These are phyloP conservation scores for Thaumetopoea pityocampa DNA, from an alignment of 1,140 invertebrate species.

Conservation along the genomic window DNA sequence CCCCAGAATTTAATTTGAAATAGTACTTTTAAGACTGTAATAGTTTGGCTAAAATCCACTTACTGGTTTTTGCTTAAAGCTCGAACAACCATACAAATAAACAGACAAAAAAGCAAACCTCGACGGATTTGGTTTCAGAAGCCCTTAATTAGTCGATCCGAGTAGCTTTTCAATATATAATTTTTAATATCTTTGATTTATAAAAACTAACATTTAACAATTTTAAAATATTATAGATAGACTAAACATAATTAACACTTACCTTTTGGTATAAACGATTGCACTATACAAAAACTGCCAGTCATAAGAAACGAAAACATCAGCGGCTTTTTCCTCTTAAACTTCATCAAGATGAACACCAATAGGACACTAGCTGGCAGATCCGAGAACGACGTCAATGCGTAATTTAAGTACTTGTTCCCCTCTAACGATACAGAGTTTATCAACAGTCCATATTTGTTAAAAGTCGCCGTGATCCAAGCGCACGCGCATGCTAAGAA, in stretches of 20 bases:
- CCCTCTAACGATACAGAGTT: slow-evolving; percentile 18
- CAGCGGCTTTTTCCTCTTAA: slow-evolving; percentile 16
- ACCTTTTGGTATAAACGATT: slow-evolving; percentile 18
- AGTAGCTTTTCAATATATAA: too few relatives aligned
- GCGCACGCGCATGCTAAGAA: slow-evolving; percentile 13
- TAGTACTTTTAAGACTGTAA: too few relatives aligned
- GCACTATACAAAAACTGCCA: slow-evolving; percentile 10
- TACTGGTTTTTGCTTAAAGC: too few relatives aligned
- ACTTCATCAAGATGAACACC: slow-evolving; percentile 11
- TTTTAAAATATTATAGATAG: too few relatives aligned
- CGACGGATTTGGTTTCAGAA: too few relatives aligned
- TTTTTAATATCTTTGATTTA: too few relatives aligned
- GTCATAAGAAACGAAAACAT: slow-evolving; percentile 19
- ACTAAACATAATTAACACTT: background rate
- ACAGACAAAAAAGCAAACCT: too few relatives aligned
- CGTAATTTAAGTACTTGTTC: slow-evolving; percentile 20
- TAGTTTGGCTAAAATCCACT: too few relatives aligned
- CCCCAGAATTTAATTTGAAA: too few relatives aligned
- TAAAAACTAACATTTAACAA: too few relatives aligned
- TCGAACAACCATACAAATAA: too few relatives aligned
- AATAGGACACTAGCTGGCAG: slow-evolving; percentile 14
- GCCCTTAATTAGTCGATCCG: too few relatives aligned
- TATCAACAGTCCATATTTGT: slow-evolving; percentile 17
- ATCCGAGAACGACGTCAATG: slow-evolving; percentile 14
- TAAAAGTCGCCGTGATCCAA: slow-evolving; percentile 15